Percentiles rank a stretch among this genome's conserved stretches.
These are phyloP conservation scores for Callithrix jacchus DNA, from an alignment of 2,113 vertebrate genomes.

Conservation along the genomic window DNA sequence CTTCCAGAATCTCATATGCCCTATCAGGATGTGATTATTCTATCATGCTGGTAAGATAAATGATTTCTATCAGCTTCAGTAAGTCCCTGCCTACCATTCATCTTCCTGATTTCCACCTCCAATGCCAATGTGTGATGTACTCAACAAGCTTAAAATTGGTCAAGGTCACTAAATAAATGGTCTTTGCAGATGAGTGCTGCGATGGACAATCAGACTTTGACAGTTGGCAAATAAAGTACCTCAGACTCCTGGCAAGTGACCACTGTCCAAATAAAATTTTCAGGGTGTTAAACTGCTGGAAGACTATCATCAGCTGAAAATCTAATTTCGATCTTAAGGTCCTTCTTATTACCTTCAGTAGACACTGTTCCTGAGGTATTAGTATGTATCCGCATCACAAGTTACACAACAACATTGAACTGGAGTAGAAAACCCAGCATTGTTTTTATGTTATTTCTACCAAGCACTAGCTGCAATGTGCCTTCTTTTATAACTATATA, in stretches of 20 bases:
- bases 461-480: neutral
- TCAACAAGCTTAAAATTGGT: constrained; percentile 43
- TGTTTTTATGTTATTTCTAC: neutral
- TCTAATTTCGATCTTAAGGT: neutral
- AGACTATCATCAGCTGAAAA: neutral
- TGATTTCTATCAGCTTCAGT: constrained; percentile 42
- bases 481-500: neutral
- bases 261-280: neutral
- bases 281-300: neutral
- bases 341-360: neutral
- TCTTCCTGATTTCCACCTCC: constrained; percentile 35
- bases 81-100: neutral
- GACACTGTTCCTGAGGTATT: neutral
- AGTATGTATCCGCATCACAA: neutral
- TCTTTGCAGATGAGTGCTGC: neutral
- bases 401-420: neutral
- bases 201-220: constrained; percentile 25
- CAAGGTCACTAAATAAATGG: constrained; percentile 57
- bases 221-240: constrained; percentile 26
- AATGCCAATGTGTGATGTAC: neutral
- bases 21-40: constrained; percentile 37
- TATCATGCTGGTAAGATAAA: constrained; percentile 57
- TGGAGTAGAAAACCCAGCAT: neutral
- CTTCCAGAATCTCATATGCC: neutral
- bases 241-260: neutral